Evolutionary conservation across 2,888 invertebrate genomes (phyloP).

Genomic region (Ypsolopha sequella): DNA sequence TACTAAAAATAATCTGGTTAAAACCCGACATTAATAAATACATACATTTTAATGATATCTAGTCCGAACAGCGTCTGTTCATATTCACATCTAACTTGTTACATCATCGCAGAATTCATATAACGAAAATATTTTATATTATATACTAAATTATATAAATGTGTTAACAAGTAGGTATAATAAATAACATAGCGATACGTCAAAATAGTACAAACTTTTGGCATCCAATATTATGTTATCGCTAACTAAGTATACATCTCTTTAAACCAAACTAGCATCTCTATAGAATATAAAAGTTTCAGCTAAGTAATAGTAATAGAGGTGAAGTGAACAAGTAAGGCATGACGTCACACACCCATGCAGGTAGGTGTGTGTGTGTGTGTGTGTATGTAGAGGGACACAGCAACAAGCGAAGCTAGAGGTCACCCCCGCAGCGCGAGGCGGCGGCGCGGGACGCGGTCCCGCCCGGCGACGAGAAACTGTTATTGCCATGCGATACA

Average conservation of each 20-base stretch:
- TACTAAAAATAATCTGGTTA: slow-evolving; percentile 53
- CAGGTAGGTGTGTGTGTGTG: neutral
- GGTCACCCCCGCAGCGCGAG: slow-evolving; percentile 4
- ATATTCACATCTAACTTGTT: slow-evolving; percentile 17
- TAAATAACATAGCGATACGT: slow-evolving; percentile 23
- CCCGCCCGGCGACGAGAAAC: slow-evolving; percentile 2
- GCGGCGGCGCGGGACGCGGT: slow-evolving; percentile 13
- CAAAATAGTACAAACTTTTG: slow-evolving; percentile 38
- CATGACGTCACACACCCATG: slow-evolving; percentile 16
- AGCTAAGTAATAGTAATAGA: slow-evolving; percentile 8
- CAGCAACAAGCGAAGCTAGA: slow-evolving; percentile 9
- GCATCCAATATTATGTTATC: slow-evolving; percentile 33
- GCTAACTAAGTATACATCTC: slow-evolving; percentile 14
- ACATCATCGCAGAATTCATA: slow-evolving; percentile 11
- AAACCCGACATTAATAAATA: slow-evolving; percentile 18
- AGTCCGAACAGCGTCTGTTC: slow-evolving; percentile 22
- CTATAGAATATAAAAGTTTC: slow-evolving; percentile 25
- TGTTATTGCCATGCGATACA: slow-evolving; percentile 45
- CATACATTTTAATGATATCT: slow-evolving; percentile 19
- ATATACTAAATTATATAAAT: slow-evolving; percentile 19
- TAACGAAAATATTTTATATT: slow-evolving; percentile 10
- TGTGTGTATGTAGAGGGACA: neutral
- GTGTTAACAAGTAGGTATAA: slow-evolving; percentile 25
- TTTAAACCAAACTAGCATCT: slow-evolving; percentile 33
- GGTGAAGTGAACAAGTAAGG: slow-evolving; percentile 20